These are phyloP conservation scores for Apostichopus parvimensis DNA, from an alignment of 35 echinoderm and acorn worm genomes.

Conservation along the genomic window DNA sequence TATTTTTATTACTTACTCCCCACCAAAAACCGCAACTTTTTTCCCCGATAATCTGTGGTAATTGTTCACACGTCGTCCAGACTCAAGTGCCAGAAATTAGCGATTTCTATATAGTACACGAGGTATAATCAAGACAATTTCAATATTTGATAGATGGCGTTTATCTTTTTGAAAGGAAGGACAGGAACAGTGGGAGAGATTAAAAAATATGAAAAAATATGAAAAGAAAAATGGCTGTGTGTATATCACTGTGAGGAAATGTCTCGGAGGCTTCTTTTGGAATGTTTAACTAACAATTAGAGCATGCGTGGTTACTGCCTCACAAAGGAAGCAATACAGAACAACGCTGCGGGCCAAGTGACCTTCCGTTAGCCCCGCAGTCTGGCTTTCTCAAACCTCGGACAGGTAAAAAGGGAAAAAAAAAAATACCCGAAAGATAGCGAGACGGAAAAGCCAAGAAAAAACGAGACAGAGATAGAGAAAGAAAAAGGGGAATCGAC, in stretches of 20 bases:
- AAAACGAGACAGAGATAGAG: neutral
- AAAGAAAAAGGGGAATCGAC: neutral
- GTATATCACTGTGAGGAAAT: neutral
- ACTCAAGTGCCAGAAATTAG: neutral
- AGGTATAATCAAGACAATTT: conserved; percentile 2
- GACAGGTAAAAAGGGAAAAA: neutral
- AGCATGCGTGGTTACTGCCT: neutral
- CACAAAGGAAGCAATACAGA: conserved; percentile 6
- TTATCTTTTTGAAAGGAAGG: neutral
- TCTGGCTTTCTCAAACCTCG: neutral
- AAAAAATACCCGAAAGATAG: neutral
- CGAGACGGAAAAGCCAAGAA: neutral
- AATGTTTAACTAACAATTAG: conserved; percentile 43
- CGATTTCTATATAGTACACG: neutral
- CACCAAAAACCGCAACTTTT: neutral
- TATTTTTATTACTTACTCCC: neutral
- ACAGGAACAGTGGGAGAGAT: neutral
- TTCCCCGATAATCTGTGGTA: neutral
- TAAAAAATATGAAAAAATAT: neutral
- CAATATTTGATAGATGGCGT: conserved; percentile 20
- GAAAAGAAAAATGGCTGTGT: conserved; percentile 29
- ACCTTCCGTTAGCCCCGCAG: conserved; percentile 35
- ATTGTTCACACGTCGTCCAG: neutral
- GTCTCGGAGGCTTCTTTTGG: conserved; percentile 9
- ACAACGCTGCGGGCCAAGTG: neutral